phyloP scores from a whole-genome alignment of 1,140 invertebrate species.

The Polyergus mexicanus region DNA sequence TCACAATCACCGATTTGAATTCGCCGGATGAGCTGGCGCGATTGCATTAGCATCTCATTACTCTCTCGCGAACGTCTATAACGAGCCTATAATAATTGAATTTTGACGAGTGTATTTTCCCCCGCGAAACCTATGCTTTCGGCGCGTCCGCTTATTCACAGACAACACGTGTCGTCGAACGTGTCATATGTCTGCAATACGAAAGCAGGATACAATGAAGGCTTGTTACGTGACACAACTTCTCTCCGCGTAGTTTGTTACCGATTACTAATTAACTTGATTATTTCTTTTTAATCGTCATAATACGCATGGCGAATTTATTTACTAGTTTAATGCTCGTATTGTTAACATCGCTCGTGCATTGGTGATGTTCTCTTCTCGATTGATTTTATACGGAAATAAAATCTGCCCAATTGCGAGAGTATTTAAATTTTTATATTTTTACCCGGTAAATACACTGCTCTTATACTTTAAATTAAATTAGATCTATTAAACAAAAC shows the following conservation, averaged over 20 bases:
- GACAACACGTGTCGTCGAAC: slow-evolving; percentile 56
- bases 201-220: slow-evolving; percentile 56
- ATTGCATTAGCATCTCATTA: slow-evolving; percentile 67
- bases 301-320: slow-evolving; percentile 3
- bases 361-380: neutral
- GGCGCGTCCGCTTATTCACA: slow-evolving; percentile 60
- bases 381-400: slow-evolving; percentile 32
- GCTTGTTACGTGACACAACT: slow-evolving; percentile 31
- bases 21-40: slow-evolving; percentile 40
- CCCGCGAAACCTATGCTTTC: slow-evolving; percentile 29
- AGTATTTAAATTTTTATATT: neutral
- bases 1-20: slow-evolving; percentile 24
- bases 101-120: slow-evolving; percentile 53
- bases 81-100: slow-evolving; percentile 63
- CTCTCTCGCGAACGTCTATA: slow-evolving; percentile 7
- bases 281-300: slow-evolving; percentile 46
- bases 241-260: neutral
- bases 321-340: neutral
- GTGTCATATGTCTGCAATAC: slow-evolving; percentile 49
- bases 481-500: neutral
- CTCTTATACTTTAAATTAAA: neutral
- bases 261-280: slow-evolving; percentile 30
- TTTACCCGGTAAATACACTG: neutral
- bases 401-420: slow-evolving; percentile 16
- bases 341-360: slow-evolving; percentile 3